Evolutionary conservation across 2,888 invertebrate genomes (phyloP).

Genomic region (Tenthredo livida): DNA sequence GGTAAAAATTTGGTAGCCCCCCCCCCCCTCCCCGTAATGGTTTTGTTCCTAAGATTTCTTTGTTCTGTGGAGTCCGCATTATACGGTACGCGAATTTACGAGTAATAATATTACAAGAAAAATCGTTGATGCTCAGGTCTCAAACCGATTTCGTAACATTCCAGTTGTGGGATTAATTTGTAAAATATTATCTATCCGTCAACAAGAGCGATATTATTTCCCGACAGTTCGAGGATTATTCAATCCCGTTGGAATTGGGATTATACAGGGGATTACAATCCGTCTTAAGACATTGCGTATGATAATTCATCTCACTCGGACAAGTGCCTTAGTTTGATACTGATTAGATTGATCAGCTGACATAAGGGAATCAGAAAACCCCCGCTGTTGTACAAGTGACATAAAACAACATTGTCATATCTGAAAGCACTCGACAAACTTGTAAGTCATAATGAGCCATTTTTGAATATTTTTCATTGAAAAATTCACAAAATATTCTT

Average conservation of each 20-base stretch:
- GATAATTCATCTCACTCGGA: background rate
- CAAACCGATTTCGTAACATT: no score
- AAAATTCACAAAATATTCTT: no score
- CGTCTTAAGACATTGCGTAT: background rate
- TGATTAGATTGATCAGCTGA: background rate
- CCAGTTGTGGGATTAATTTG: background rate
- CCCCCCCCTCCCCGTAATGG: no score
- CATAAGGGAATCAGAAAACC: no score
- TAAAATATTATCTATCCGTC: slow-evolving; percentile 2
- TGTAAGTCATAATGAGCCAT: background rate
- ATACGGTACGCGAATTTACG: no score
- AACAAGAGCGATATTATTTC: background rate
- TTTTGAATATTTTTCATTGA: no score
- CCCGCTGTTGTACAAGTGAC: background rate
- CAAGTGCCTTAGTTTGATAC: background rate
- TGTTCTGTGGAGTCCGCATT: no score
- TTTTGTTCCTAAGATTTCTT: no score
- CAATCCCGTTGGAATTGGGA: background rate
- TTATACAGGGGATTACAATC: background rate
- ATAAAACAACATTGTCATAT: background rate
- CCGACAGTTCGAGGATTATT: background rate
- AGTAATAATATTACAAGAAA: no score
- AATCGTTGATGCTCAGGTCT: no score
- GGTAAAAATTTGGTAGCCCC: no score
- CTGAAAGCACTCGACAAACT: background rate